These are phyloP conservation scores for Oryzias javanicus DNA, from an alignment of 2,113 vertebrate species.

Conservation along the genomic window DNA sequence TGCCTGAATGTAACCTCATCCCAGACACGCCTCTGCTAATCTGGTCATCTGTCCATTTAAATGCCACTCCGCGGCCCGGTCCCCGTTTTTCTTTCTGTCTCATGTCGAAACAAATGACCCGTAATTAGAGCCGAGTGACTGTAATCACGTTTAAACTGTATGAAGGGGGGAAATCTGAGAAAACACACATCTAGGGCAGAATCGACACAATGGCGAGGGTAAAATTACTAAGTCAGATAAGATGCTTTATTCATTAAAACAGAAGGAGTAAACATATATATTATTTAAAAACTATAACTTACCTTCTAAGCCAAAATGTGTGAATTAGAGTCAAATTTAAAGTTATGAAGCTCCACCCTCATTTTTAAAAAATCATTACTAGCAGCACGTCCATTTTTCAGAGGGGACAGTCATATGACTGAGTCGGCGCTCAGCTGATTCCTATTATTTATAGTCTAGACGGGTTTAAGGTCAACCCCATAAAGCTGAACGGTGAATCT, in stretches of 20 bases:
- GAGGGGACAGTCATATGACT: slow-evolving; percentile 40
- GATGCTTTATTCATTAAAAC: no score
- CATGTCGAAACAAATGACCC: slow-evolving; percentile 25
- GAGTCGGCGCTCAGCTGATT: slow-evolving; percentile 45
- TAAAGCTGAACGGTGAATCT: slow-evolving; percentile 27
- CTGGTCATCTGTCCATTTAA: slow-evolving; percentile 55
- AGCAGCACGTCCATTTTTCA: slow-evolving; percentile 1
- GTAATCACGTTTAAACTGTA: slow-evolving; percentile 11
- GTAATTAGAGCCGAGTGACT: slow-evolving; percentile 50
- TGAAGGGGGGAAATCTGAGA: slow-evolving; percentile 10
- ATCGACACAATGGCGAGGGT: no score
- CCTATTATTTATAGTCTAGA: slow-evolving; percentile 17
- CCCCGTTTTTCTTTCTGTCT: slow-evolving; percentile 33
- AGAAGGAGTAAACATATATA: no score
- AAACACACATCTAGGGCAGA: not conserved
- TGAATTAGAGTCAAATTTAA: slow-evolving; percentile 1
- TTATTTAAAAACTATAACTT: no score
- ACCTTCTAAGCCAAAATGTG: no score
- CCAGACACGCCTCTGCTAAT: slow-evolving; percentile 46
- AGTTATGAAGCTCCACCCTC: slow-evolving; percentile 12
- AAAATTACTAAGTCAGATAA: no score
- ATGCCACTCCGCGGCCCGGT: slow-evolving; percentile 41
- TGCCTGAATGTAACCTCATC: slow-evolving; percentile 36
- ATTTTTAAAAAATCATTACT: not conserved
- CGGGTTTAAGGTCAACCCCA: slow-evolving; percentile 16